Evolutionary conservation across 2,888 invertebrate genomes (phyloP).

Genomic region (Baronia brevicornis): DNA sequence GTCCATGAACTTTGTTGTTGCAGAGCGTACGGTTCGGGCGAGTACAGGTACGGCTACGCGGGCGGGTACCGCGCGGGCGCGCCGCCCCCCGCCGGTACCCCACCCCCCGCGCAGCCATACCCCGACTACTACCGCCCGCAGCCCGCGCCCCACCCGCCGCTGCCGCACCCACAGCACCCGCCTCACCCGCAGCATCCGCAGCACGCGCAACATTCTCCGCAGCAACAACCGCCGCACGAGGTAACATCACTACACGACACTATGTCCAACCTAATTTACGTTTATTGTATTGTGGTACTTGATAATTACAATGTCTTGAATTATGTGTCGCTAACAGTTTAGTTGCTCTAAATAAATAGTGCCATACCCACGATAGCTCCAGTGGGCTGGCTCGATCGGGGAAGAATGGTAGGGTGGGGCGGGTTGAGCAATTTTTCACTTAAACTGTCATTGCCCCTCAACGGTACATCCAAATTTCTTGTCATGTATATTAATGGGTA

Average conservation of each 20-base stretch:
- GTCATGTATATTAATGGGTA: too few relatives aligned
- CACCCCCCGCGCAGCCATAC: constrained; percentile 54
- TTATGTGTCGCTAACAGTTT: too few relatives aligned
- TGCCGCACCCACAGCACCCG: constrained; percentile 31
- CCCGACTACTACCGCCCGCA: constrained; percentile 59
- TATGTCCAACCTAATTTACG: too few relatives aligned
- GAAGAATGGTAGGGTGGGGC: too few relatives aligned
- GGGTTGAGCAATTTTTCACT: too few relatives aligned
- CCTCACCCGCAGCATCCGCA: constrained; percentile 32
- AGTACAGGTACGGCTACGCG: constrained; percentile 62
- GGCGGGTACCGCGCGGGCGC: constrained; percentile 54
- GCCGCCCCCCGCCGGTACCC: constrained; percentile 42
- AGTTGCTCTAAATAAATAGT: too few relatives aligned
- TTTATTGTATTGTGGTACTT: too few relatives aligned
- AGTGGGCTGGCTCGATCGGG: too few relatives aligned
- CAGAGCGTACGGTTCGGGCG: constrained; percentile 51
- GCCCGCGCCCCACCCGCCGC: constrained; percentile 36
- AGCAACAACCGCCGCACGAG: constrained; percentile 29
- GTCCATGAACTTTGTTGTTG: constrained; percentile 5
- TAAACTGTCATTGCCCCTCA: too few relatives aligned
- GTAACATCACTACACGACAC: constrained; percentile 25
- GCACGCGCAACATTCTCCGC: constrained; percentile 23
- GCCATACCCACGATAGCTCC: too few relatives aligned
- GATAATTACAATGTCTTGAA: too few relatives aligned
- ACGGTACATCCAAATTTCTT: too few relatives aligned